phyloP scores from a whole-genome alignment of 1,140 invertebrate genomes.

The Elymnias hypermnestra region DNA sequence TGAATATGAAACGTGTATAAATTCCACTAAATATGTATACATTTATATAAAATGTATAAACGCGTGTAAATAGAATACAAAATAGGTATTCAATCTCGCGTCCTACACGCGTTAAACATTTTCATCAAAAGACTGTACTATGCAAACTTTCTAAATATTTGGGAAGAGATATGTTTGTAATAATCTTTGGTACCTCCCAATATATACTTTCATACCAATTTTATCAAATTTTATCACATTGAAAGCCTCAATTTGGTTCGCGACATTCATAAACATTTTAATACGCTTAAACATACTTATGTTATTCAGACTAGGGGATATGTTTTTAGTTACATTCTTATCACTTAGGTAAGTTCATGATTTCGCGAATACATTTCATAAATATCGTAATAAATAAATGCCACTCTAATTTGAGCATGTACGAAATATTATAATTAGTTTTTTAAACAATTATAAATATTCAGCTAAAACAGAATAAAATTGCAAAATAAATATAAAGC shows the following conservation, averaged over 20 bases:
- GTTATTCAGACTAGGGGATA: constrained; percentile 69
- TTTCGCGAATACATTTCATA: constrained; percentile 6
- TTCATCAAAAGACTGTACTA: constrained; percentile 17
- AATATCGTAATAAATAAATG: too few species aligned
- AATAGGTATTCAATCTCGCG: constrained; percentile 58
- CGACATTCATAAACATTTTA: constrained; percentile 33
- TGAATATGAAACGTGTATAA: constrained; percentile 23
- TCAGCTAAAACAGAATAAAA: too few species aligned
- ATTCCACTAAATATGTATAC: constrained; percentile 7
- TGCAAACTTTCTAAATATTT: constrained; percentile 3
- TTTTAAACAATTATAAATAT: too few species aligned
- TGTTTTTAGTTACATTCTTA: constrained; percentile 67
- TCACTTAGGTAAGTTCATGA: constrained; percentile 41
- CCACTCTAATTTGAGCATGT: too few species aligned
- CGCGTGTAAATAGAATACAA: constrained; percentile 55
- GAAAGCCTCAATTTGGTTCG: constrained; percentile 30
- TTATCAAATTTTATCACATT: constrained; percentile 28
- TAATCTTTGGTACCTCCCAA: constrained; percentile 12
- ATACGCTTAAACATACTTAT: constrained; percentile 39
- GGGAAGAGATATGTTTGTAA: constrained; percentile 10
- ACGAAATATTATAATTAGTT: too few species aligned
- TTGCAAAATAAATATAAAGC: constrained; percentile 15
- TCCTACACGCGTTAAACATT: constrained; percentile 53
- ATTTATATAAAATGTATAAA: constrained; percentile 41
- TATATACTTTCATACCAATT: constrained; percentile 10